phyloP scores from a whole-genome alignment of 2,797 vertebrate genomes.

The Aeoliscus strigatus region DNA sequence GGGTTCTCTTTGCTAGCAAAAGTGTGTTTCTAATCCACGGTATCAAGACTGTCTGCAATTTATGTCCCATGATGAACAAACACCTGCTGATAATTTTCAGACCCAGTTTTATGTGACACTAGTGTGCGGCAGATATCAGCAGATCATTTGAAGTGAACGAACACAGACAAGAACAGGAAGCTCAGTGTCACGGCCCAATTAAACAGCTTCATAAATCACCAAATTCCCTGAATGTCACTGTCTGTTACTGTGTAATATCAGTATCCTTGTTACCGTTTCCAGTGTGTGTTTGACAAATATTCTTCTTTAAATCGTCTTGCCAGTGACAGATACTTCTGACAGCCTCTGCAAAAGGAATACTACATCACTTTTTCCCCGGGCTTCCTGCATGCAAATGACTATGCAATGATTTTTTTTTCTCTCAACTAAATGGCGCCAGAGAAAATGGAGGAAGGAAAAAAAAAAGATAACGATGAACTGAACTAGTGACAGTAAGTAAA shows the following conservation, averaged over 20 bases:
- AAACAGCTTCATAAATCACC: slow-evolving; percentile 13
- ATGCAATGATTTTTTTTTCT: slow-evolving; percentile 38
- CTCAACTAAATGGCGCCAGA: slow-evolving; percentile 9
- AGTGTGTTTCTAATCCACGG: too few species aligned
- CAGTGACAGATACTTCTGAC: slow-evolving; percentile 58
- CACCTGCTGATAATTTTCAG: too few species aligned
- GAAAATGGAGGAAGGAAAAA: slow-evolving; percentile 3
- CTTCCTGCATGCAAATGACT: slow-evolving; percentile 45
- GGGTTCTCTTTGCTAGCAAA: slow-evolving; percentile 3
- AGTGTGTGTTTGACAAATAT: slow-evolving; percentile 44
- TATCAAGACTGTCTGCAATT: too few species aligned
- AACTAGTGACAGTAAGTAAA: slow-evolving; percentile 15
- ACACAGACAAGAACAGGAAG: slow-evolving; percentile 5
- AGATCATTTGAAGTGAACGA: slow-evolving; percentile 7
- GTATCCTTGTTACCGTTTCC: slow-evolving; percentile 19
- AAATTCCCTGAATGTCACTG: slow-evolving; percentile 25
- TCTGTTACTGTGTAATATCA: slow-evolving; percentile 21
- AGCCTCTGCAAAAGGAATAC: slow-evolving; percentile 19
- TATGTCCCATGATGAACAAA: too few species aligned
- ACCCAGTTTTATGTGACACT: slow-evolving; percentile 15
- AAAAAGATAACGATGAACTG: slow-evolving; percentile 16
- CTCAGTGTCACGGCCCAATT: slow-evolving; percentile 1
- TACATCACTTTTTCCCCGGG: slow-evolving; percentile 45
- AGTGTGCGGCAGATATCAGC: slow-evolving; percentile 3
- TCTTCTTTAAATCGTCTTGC: slow-evolving; percentile 47